Conservation (phyloP, 1,140 invertebrate genomes). For the Glomeris maerens region DNA sequence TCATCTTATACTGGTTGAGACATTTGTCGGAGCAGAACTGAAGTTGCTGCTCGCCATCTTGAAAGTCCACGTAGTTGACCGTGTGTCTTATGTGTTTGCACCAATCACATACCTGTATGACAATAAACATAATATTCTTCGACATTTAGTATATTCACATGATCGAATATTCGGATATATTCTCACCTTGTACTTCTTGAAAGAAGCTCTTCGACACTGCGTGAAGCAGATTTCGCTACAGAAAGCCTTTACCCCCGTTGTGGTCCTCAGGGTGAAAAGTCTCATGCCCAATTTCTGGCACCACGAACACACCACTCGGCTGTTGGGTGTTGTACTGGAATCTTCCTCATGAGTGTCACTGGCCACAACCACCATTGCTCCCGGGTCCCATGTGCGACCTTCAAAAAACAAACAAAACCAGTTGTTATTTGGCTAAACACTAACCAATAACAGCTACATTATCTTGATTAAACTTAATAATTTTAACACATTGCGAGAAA, state of each 20-base stretch:
- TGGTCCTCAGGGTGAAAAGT: conserved; percentile 28
- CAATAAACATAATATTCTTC: no score
- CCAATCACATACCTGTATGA: conserved; percentile 92
- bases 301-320: conserved; percentile 35
- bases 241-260: conserved; percentile 38
- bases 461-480: no score
- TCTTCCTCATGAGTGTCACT: no score
- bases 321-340: no score
- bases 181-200: conserved; percentile 78
- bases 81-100: conserved; percentile 76
- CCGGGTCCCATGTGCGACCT: no score
- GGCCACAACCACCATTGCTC: no score
- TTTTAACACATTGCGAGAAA: no score
- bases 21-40: conserved; percentile 66
- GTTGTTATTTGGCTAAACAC: no score
- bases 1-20: conserved; percentile 89
- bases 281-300: conserved; percentile 36
- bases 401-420: no score
- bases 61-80: conserved; percentile 79
- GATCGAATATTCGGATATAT: no score
- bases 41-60: conserved; percentile 38
- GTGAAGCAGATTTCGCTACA: conserved; percentile 81
- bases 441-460: no score
- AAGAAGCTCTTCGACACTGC: conserved; percentile 67
- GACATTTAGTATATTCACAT: no score